These are phyloP conservation scores for Drosophila nr. perissopoda DNA, from an alignment of 2,888 invertebrate species.

Conservation along the genomic window DNA sequence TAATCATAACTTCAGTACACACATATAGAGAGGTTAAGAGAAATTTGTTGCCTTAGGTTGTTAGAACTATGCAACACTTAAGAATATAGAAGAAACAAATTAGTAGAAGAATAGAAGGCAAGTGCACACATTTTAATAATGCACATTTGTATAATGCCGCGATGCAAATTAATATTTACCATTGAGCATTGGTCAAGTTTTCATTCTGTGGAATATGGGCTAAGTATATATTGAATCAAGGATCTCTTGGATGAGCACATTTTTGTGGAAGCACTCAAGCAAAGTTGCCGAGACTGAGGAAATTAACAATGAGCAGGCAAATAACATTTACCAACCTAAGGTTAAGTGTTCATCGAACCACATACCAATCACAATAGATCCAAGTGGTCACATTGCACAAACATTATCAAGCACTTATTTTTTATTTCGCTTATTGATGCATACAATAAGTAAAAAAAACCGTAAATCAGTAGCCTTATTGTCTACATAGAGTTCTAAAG, in stretches of 20 bases:
- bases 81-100: not conserved
- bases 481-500: too few species aligned
- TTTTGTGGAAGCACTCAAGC: not conserved
- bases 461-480: too few species aligned
- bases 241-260: not conserved
- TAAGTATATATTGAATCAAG: too few species aligned
- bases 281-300: not conserved
- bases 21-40: not conserved
- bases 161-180: not conserved
- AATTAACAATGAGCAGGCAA: too few species aligned
- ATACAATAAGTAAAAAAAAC: too few species aligned
- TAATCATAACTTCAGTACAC: too few species aligned
- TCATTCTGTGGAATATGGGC: not conserved
- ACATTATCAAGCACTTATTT: too few species aligned
- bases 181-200: not conserved
- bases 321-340: too few species aligned
- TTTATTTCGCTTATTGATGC: too few species aligned
- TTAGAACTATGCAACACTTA: not conserved
- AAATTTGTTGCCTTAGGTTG: not conserved
- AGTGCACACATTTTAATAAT: not conserved
- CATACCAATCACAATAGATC: not conserved
- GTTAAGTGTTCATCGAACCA: too few species aligned
- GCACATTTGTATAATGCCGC: not conserved
- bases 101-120: not conserved
- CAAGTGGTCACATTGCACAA: too few species aligned